Conservation (phyloP, 2,888 invertebrate species). For the Drosophila cognata region DNA sequence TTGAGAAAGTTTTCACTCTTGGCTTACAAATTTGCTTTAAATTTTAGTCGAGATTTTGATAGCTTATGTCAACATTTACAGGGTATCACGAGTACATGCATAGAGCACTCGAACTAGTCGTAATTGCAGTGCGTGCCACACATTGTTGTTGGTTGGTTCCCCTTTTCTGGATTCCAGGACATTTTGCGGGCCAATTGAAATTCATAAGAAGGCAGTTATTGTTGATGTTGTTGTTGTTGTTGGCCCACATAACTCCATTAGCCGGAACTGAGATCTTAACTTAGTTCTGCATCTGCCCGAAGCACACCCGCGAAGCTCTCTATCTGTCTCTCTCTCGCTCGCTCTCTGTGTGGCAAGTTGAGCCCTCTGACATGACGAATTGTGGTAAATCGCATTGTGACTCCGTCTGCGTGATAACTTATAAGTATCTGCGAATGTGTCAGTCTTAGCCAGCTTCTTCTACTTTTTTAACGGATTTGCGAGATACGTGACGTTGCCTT, state of each 20-base stretch:
- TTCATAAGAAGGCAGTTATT: conserved; percentile 63
- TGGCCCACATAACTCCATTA: conserved; percentile 59
- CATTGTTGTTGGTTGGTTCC: conserved; percentile 12
- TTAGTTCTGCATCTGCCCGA: neutral
- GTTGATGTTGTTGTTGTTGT: conserved; percentile 33
- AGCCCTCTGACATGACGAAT: conserved; percentile 72
- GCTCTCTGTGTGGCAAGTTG: neutral
- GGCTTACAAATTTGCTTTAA: too few relatives aligned
- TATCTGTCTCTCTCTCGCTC: neutral
- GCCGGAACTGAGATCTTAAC: conserved; percentile 63
- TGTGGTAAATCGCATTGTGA: conserved; percentile 62
- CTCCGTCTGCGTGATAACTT: conserved; percentile 12
- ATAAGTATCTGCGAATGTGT: conserved; percentile 6
- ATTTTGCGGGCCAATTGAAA: conserved; percentile 73
- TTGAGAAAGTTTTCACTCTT: too few relatives aligned
- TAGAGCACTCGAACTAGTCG: neutral
- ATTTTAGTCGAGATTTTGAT: neutral
- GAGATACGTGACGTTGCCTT: conserved; percentile 43
- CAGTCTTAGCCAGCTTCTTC: conserved; percentile 9
- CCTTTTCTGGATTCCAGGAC: conserved; percentile 21
- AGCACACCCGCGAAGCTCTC: neutral
- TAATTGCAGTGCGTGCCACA: conserved; percentile 29
- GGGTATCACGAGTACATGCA: conserved; percentile 19
- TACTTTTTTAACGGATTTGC: conserved; percentile 48
- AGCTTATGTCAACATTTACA: neutral